phyloP scores from a whole-genome alignment of 92 coral and sea anemone species.

The Nematostella vectensis region DNA sequence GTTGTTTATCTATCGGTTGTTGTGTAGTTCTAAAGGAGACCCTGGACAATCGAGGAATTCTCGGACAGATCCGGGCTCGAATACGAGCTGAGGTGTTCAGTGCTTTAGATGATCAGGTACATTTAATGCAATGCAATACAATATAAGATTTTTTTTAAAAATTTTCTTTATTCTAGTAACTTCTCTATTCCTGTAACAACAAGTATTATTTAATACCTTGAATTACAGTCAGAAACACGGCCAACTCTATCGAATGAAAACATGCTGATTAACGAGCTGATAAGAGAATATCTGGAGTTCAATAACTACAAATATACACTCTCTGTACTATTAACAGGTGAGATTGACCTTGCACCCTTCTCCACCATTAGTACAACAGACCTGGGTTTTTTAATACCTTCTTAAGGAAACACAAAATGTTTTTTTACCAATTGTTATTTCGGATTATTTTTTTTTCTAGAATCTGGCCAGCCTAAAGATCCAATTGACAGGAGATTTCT shows the following conservation, averaged over 20 bases:
- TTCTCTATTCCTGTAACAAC: too few species aligned
- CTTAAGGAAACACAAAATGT: too few species aligned
- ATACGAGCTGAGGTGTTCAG: constrained; percentile 89
- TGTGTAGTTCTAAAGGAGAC: constrained; percentile 89
- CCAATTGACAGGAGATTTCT: constrained; percentile 87
- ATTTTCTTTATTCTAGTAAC: too few species aligned
- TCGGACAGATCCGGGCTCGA: constrained; percentile 93
- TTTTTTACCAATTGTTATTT: too few species aligned
- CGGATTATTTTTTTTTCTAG: constrained; percentile 20
- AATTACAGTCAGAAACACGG: constrained; percentile 72
- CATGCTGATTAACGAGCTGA: constrained; percentile 87
- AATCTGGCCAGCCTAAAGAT: constrained; percentile 90
- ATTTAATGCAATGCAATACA: not conserved
- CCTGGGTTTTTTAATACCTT: not conserved
- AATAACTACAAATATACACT: constrained; percentile 93
- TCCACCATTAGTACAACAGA: not conserved
- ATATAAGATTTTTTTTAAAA: too few species aligned
- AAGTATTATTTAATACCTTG: not conserved
- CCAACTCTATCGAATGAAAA: constrained; percentile 93
- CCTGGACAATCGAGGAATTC: constrained; percentile 89
- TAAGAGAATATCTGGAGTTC: constrained; percentile 90
- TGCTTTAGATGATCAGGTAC: constrained; percentile 92
- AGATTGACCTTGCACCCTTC: too few species aligned
- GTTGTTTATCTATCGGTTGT: too few species aligned
- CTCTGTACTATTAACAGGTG: constrained; percentile 93